Conservation (phyloP, 2,797 vertebrate genomes). For the Pseudochaenichthys georgianus region DNA sequence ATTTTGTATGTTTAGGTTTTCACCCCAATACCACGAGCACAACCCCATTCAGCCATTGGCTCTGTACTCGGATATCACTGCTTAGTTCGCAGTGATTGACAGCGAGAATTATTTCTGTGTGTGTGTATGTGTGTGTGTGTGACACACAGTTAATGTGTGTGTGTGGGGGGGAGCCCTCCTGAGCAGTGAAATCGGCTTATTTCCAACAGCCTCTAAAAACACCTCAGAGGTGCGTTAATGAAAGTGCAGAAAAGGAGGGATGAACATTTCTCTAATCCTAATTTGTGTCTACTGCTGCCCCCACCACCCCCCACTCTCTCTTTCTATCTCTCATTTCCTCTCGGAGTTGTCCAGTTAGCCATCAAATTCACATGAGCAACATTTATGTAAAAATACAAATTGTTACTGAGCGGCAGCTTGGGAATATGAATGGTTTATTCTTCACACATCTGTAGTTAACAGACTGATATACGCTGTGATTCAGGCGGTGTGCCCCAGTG, state of each 20-base stretch:
- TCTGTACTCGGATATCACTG: constrained; percentile 27
- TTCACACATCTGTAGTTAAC: constrained; percentile 49
- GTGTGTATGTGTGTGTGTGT: neutral
- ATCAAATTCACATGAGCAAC: constrained; percentile 27
- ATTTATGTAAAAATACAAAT: constrained; percentile 17
- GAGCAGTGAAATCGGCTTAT: constrained; percentile 78
- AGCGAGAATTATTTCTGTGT: constrained; percentile 41
- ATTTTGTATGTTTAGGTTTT: constrained; percentile 33
- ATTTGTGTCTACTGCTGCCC: constrained; percentile 66
- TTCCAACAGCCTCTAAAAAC: constrained; percentile 77
- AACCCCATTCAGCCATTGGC: constrained; percentile 13
- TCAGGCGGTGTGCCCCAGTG: constrained; percentile 35
- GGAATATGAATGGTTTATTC: constrained; percentile 39
- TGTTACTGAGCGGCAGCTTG: constrained; percentile 32
- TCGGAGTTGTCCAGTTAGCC: constrained; percentile 39
- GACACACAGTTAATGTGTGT: constrained; percentile 70
- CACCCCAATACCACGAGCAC: constrained; percentile 1
- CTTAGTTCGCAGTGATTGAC: constrained; percentile 53
- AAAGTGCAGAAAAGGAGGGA: constrained; percentile 66
- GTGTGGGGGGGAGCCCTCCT: constrained; percentile 58
- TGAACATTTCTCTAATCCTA: constrained; percentile 76
- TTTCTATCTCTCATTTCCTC: constrained; percentile 28
- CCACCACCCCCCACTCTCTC: constrained; percentile 6
- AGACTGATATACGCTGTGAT: constrained; percentile 39
- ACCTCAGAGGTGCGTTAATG: constrained; percentile 76